Evolutionary conservation across 2,797 vertebrate genomes (phyloP).

Genomic region (Neosilurus mollespiculum): DNA sequence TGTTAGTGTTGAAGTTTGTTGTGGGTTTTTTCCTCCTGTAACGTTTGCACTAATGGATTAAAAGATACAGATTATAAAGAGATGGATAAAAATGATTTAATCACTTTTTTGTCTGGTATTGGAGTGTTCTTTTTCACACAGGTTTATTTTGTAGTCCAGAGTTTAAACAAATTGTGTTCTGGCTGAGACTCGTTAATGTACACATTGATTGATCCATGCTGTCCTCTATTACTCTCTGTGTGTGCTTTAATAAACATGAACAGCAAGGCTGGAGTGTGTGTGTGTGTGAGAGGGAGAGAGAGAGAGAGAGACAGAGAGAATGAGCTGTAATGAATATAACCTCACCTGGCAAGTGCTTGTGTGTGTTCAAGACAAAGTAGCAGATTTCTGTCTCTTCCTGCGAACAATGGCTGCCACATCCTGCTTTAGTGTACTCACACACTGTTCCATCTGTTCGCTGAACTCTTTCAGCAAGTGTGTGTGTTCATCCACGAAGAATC

Average conservation of each 20-base stretch:
- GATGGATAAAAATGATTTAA: not conserved
- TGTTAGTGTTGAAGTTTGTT: not conserved
- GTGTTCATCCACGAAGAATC: conserved; percentile 78
- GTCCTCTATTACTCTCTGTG: not conserved
- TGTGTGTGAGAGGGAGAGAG: no score
- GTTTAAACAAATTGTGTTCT: not conserved
- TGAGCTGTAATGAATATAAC: not conserved
- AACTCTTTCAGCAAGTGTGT: conserved; percentile 77
- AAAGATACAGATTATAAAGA: not conserved
- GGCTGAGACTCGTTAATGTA: not conserved
- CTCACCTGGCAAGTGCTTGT: not conserved
- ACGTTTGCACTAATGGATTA: conserved; percentile 31
- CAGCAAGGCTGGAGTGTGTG: not conserved
- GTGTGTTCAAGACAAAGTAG: conserved; percentile 65
- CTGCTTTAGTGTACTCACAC: conserved; percentile 80
- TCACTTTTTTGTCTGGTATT: not conserved
- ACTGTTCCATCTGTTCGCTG: conserved; percentile 80
- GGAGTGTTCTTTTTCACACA: not conserved
- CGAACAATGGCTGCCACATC: conserved; percentile 83
- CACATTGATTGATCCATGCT: not conserved
- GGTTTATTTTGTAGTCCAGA: not conserved
- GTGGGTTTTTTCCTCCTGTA: not conserved
- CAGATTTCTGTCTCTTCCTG: conserved; percentile 78
- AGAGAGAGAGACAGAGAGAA: no score
- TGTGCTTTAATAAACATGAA: not conserved